phyloP scores from a whole-genome alignment of 37 sponge, comb jelly and placozoan genomes.

The Corticium candelabrum region DNA sequence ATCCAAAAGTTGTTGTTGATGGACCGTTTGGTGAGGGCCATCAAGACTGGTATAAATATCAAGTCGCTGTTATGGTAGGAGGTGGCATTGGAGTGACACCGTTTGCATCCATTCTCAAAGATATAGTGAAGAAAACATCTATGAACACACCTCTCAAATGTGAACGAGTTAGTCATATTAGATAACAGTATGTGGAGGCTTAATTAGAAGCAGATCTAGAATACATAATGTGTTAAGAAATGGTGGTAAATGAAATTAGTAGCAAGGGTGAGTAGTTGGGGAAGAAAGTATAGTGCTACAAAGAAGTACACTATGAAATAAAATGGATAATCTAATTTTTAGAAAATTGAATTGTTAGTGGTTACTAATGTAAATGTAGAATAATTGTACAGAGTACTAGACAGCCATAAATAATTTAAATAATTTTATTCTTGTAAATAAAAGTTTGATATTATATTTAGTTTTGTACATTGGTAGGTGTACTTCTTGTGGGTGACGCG shows the following conservation, averaged over 20 bases:
- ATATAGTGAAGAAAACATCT: conserved; percentile 75
- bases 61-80: conserved; percentile 89
- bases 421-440: not conserved
- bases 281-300: too few species aligned
- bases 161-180: conserved; percentile 62
- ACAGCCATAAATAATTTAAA: not conserved
- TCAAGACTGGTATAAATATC: conserved; percentile 91
- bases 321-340: too few species aligned
- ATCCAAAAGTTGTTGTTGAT: conserved; percentile 22
- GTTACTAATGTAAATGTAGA: too few species aligned
- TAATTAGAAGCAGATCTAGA: too few species aligned
- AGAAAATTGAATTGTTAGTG: too few species aligned
- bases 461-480: conserved; percentile 38
- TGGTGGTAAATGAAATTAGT: too few species aligned
- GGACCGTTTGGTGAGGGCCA: conserved; percentile 98
- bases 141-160: conserved; percentile 53
- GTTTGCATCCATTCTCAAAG: conserved; percentile 97
- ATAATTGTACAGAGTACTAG: too few species aligned
- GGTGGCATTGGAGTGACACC: conserved; percentile 99
- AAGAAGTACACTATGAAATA: too few species aligned
- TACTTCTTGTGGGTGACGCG: conserved; percentile 96
- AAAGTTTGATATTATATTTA: not conserved
- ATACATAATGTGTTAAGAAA: too few species aligned
- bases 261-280: too few species aligned
- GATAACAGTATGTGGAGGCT: too few species aligned